phyloP scores from a whole-genome alignment of 2,888 invertebrate genomes.

The Herminia tarsipennalis region DNA sequence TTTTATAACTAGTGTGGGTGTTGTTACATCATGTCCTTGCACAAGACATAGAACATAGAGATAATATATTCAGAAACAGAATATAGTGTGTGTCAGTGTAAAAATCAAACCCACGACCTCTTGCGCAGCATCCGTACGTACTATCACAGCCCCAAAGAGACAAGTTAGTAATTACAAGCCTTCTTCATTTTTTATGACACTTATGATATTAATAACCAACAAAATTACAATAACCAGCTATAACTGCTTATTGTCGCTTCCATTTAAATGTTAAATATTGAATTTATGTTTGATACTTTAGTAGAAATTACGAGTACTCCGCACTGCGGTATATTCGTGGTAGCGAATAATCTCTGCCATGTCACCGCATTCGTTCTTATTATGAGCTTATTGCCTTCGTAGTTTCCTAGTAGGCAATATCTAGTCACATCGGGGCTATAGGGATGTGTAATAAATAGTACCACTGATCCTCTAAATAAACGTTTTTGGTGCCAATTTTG shows the following conservation, averaged over 20 bases:
- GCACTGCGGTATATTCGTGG: slow-evolving; percentile 68
- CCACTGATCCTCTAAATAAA: slow-evolving; percentile 24
- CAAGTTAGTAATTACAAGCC: slow-evolving; percentile 30
- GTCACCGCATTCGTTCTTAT: slow-evolving; percentile 71
- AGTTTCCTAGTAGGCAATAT: slow-evolving; percentile 39
- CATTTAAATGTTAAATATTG: slow-evolving; percentile 63
- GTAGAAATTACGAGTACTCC: slow-evolving; percentile 63
- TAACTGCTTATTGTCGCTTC: slow-evolving; percentile 45
- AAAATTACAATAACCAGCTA: slow-evolving; percentile 43
- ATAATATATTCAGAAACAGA: no score
- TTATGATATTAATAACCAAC: slow-evolving; percentile 44
- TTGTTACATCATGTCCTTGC: no score
- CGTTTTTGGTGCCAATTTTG: slow-evolving; percentile 18
- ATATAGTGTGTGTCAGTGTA: no score
- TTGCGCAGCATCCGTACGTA: no score
- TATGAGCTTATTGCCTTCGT: slow-evolving; percentile 55
- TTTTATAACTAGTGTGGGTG: no score
- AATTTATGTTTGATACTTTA: slow-evolving; percentile 67
- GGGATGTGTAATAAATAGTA: slow-evolving; percentile 25
- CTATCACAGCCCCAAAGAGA: no score
- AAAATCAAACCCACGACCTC: no score
- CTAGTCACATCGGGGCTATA: slow-evolving; percentile 27
- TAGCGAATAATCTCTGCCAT: slow-evolving; percentile 65
- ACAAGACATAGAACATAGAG: no score
- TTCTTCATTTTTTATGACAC: slow-evolving; percentile 39